Evolutionary conservation across 1,140 invertebrate genomes (phyloP).

Genomic region (Solenopsis invicta): DNA sequence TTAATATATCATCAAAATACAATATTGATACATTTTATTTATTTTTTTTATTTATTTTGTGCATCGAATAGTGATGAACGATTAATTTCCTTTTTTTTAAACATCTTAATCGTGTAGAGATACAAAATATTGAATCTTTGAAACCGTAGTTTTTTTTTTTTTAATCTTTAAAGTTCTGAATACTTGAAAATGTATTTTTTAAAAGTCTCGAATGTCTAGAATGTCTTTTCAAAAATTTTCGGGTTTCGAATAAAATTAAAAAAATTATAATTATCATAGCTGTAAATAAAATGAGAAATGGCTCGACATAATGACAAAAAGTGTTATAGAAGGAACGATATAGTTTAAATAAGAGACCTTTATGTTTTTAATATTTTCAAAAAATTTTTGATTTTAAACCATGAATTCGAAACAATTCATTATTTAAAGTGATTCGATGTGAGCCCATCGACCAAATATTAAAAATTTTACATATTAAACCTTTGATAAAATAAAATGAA

Average conservation of each 20-base stretch:
- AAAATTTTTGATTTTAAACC: not conserved
- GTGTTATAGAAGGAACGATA: not conserved
- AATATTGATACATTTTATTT: not conserved
- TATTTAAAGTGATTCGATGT: not conserved
- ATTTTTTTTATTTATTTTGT: not conserved
- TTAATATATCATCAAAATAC: not conserved
- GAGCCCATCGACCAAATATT: not conserved
- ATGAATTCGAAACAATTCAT: not conserved
- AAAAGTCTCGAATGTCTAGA: not conserved
- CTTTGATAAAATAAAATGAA: not conserved
- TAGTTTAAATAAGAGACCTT: not conserved
- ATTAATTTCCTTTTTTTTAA: not conserved
- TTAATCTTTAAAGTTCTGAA: not conserved
- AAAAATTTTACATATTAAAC: constrained; percentile 1
- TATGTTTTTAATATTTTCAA: not conserved
- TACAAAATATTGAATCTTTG: not conserved
- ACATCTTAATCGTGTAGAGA: not conserved
- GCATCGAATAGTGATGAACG: not conserved
- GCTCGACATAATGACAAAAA: not conserved
- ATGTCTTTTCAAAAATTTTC: not conserved
- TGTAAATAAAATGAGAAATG: not conserved
- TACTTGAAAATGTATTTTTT: not conserved
- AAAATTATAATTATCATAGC: not conserved
- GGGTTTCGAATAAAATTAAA: not conserved
- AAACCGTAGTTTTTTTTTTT: not conserved